Percentiles rank a stretch among this genome's conserved stretches.
These are phyloP conservation scores for Tinea pellionella DNA, from an alignment of 2,888 invertebrate species.

Conservation along the genomic window DNA sequence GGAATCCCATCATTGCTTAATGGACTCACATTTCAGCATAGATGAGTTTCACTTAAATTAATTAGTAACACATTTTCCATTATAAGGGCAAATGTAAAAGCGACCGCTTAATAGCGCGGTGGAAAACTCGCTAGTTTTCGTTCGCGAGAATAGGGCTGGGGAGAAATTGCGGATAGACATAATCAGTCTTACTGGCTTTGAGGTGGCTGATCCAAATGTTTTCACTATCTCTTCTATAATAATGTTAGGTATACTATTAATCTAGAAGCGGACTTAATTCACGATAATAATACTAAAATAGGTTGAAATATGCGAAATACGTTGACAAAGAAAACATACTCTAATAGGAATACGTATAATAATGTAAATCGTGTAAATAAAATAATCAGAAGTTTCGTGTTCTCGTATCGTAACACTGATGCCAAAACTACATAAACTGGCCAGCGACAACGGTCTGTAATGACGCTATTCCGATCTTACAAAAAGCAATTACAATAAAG, in stretches of 20 bases:
- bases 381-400: not conserved
- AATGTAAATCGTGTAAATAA: not conserved
- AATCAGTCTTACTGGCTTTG: constrained; percentile 70
- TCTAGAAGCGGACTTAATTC: no score
- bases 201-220: constrained; percentile 29
- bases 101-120: constrained; percentile 69
- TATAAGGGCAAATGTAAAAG: constrained; percentile 70
- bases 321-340: no score
- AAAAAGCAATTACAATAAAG: constrained; percentile 71
- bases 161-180: constrained; percentile 70
- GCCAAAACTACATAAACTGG: not conserved
- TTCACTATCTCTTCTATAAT: not conserved
- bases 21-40: constrained; percentile 67
- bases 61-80: constrained; percentile 70
- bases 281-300: no score
- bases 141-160: constrained; percentile 65
- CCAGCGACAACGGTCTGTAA: constrained; percentile 48
- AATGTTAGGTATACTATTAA: not conserved
- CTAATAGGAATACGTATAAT: no score
- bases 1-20: constrained; percentile 60
- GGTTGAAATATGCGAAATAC: no score
- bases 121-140: constrained; percentile 70
- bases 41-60: constrained; percentile 69
- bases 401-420: not conserved
- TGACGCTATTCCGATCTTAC: constrained; percentile 65